Evolutionary conservation across 2,888 invertebrate genomes (phyloP).

Genomic region (Synergus japonicus): DNA sequence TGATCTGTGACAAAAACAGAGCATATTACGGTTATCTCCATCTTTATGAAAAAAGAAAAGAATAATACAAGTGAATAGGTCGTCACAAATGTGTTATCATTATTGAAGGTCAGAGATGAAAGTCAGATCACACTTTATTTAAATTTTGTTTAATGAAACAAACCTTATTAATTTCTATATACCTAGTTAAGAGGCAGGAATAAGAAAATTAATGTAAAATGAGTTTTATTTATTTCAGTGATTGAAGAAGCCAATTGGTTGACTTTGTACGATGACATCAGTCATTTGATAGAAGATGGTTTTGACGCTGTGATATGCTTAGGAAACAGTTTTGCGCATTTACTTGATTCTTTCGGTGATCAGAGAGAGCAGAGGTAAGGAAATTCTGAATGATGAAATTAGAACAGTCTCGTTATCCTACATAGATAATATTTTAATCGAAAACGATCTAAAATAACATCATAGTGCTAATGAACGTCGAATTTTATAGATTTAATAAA

Average conservation of each 20-base stretch:
- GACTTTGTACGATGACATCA: slow-evolving; percentile 86
- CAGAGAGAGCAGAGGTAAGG: slow-evolving; percentile 85
- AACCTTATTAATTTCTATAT: background rate
- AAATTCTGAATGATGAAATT: slow-evolving; percentile 7
- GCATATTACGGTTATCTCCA: slow-evolving; percentile 18
- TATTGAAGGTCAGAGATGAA: slow-evolving; percentile 7
- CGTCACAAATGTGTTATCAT: background rate
- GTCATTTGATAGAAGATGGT: slow-evolving; percentile 80
- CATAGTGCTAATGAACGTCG: background rate
- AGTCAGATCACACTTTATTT: background rate
- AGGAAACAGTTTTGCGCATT: slow-evolving; percentile 94
- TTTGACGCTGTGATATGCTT: slow-evolving; percentile 94
- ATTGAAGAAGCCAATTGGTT: slow-evolving; percentile 96
- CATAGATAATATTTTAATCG: background rate
- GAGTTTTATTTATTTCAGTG: slow-evolving; percentile 78
- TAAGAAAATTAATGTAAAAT: background rate
- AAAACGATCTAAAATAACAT: slow-evolving; percentile 1
- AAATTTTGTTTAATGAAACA: background rate
- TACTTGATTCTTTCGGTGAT: slow-evolving; percentile 88
- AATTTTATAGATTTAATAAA: slow-evolving; percentile 1
- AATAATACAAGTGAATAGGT: background rate
- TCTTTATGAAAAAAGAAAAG: background rate
- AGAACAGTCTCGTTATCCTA: background rate
- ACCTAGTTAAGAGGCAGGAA: too few species aligned
- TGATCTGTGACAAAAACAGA: background rate